Conservation (phyloP, 2,888 invertebrate genomes). For the Cataglyphis livida region DNA sequence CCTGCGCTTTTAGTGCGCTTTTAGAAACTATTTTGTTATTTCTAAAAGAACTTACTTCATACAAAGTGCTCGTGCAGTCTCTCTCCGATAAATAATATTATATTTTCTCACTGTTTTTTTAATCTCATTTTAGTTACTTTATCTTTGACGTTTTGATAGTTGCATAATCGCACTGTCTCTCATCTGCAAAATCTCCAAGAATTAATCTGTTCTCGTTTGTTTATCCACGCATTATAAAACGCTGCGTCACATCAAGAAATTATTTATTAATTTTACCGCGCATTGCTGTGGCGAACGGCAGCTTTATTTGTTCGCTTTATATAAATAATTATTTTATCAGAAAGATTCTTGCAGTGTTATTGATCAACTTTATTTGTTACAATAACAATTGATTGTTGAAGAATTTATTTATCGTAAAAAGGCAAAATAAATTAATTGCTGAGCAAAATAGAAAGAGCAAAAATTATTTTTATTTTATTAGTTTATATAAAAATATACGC, state of each 20-base stretch:
- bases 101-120: neutral
- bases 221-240: neutral
- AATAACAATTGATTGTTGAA: neutral
- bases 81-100: neutral
- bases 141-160: neutral
- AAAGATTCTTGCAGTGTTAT: neutral
- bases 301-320: neutral
- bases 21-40: neutral
- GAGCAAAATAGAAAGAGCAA: neutral
- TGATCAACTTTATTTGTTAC: neutral
- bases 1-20: neutral
- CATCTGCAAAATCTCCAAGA: neutral
- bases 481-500: neutral
- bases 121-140: neutral
- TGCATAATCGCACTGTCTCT: neutral
- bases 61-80: neutral
- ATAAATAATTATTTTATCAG: conserved; percentile 11
- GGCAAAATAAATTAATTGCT: neutral
- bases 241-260: neutral
- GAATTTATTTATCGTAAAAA: too few relatives aligned
- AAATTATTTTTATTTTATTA: neutral
- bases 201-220: neutral
- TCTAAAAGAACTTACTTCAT: neutral
- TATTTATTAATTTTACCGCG: conserved; percentile 13
- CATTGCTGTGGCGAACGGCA: neutral